These are phyloP conservation scores for Psittacula echo DNA, from an alignment of 2,797 vertebrate species.

Conservation along the genomic window DNA sequence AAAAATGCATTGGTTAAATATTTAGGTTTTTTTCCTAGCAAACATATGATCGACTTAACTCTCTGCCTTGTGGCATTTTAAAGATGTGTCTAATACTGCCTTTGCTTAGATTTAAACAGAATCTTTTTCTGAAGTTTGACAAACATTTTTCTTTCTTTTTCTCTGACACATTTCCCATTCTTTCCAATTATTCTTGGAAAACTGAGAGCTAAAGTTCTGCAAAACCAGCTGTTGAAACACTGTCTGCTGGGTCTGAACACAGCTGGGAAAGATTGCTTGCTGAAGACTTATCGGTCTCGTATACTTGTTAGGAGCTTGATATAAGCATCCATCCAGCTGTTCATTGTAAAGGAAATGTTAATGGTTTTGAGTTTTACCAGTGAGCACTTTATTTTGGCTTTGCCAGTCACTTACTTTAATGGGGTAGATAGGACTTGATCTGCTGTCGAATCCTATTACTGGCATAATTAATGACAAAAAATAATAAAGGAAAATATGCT, in stretches of 20 bases:
- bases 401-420: background rate
- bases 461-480: background rate
- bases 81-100: background rate
- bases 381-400: background rate
- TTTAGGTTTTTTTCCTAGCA: background rate
- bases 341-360: background rate
- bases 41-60: background rate
- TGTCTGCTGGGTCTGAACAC: background rate
- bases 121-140: background rate
- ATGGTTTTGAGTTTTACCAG: background rate
- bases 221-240: background rate
- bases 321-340: background rate
- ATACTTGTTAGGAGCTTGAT: background rate
- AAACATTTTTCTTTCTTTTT: background rate
- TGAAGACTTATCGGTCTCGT: background rate
- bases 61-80: background rate
- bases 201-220: background rate
- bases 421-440: background rate
- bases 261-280: background rate
- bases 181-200: background rate
- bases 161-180: background rate
- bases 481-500: background rate
- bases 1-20: background rate
- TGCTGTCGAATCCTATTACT: background rate
- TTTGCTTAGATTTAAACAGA: background rate